Evolutionary conservation across 2,888 invertebrate genomes (phyloP), one percentile per base, ranked within the genome.

Genomic region (Cyrtodaria siliqua): DNA sequence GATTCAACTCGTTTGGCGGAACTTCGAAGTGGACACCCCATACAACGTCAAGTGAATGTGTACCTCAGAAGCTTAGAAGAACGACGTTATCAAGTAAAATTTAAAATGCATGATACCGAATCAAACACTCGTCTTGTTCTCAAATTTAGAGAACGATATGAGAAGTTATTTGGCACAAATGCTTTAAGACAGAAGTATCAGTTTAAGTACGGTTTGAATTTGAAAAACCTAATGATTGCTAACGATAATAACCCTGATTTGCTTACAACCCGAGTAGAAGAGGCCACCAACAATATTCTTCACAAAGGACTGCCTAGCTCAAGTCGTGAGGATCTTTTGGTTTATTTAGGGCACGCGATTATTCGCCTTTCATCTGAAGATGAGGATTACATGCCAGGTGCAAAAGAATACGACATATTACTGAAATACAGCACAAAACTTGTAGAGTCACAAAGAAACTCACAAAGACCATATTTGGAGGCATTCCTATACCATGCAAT

Each of bases 81-180:
- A 26, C 56, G 53, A 12, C 33, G 59, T 26, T 77, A 77, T 27
- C 77, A 77, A 50, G 44, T 77, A 2, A 77, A 72, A 59, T 16
- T 47, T 9, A 23, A 33, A 16, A n/a, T n/a, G n/a, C 23, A 64
- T 3, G 62, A 68, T 24, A 68, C 20, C 16, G 20, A 62, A 38
- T 14, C 57, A 0, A 59, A 64, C n/a, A 49, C 62, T 26, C 42
- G 67, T 20, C n/a, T n/a, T n/a, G n/a, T n/a, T n/a, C n/a, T n/a
- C n/a, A 40, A 62, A 29, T 50, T 61, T 2, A 33, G 73, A 49
- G 67, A 67, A 42, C 23, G 44, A n/a, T 73, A 50, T 33, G 62
- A 66, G 20, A 23, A 57, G 14, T 68, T 62, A 27, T 73, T 67
- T 50, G 67, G 73, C 9, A 56, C 38, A 27, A 47, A 42, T 53